A percentile compares a stretch with the other conserved stretches of the same genome.
These are phyloP conservation scores for Pelobates cultripes DNA, from an alignment of 2,797 vertebrate genomes.

Conservation along the genomic window DNA sequence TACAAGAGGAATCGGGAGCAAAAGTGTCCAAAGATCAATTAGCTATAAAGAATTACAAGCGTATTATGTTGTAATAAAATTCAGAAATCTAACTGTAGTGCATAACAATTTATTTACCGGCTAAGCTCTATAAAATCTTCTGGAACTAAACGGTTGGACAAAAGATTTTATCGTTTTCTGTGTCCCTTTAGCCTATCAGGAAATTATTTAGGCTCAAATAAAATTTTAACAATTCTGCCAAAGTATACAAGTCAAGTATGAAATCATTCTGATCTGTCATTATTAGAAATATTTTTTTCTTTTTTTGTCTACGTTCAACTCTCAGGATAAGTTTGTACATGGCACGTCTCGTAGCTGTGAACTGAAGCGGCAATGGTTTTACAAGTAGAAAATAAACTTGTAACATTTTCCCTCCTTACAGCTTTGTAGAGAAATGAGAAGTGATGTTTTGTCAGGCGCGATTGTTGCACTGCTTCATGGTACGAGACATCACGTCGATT, in stretches of 20 bases:
- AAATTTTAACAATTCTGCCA: too few relatives aligned
- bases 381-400: slow-evolving; percentile 52
- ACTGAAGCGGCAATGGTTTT: slow-evolving; percentile 28
- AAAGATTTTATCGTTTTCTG: too few relatives aligned
- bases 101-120: not conserved
- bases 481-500: slow-evolving; percentile 47
- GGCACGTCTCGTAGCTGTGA: slow-evolving; percentile 25
- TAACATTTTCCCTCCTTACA: slow-evolving; percentile 38
- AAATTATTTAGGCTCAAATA: too few relatives aligned
- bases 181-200: too few relatives aligned
- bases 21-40: too few relatives aligned
- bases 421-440: slow-evolving; percentile 51
- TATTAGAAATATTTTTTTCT: not conserved
- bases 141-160: too few relatives aligned
- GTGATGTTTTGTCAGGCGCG: slow-evolving; percentile 52
- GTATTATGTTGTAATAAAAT: not conserved
- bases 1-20: too few relatives aligned
- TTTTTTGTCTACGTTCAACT: not conserved
- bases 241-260: not conserved
- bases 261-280: not conserved
- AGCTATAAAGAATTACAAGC: not conserved
- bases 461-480: slow-evolving; percentile 44
- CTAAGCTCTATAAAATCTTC: too few relatives aligned
- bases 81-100: not conserved
- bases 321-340: not conserved